phyloP scores from a whole-genome alignment of 2,113 vertebrate species.

The Tricholaema leucomelas region DNA sequence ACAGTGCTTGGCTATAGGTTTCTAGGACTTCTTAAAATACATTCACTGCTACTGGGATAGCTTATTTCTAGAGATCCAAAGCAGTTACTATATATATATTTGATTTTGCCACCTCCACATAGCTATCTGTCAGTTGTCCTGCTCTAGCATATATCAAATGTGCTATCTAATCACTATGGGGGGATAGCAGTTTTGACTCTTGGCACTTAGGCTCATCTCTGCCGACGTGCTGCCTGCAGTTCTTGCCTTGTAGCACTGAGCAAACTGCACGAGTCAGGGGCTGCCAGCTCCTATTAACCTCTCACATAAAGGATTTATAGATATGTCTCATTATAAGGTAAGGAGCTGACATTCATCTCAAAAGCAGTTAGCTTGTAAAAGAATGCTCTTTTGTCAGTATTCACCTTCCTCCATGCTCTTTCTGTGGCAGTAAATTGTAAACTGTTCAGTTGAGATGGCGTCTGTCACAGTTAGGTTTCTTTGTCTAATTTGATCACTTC shows the following conservation, averaged over 20 bases:
- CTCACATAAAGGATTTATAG: constrained; percentile 56
- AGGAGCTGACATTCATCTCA: constrained; percentile 64
- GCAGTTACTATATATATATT: neutral
- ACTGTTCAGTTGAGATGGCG: constrained; percentile 31
- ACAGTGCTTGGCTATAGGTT: constrained; percentile 23
- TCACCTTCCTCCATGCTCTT: constrained; percentile 29
- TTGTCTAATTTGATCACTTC: constrained; percentile 55
- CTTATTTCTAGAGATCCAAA: neutral
- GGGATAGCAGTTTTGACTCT: constrained; percentile 46
- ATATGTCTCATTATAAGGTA: constrained; percentile 65
- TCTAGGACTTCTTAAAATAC: constrained; percentile 33
- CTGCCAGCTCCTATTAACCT: constrained; percentile 66
- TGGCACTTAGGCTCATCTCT: constrained; percentile 27
- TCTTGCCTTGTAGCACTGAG: constrained; percentile 16
- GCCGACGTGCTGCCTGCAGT: neutral
- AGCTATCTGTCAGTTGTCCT: constrained; percentile 22
- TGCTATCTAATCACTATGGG: constrained; percentile 35
- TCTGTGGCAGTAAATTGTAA: constrained; percentile 51
- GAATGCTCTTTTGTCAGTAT: constrained; percentile 60
- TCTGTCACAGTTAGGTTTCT: constrained; percentile 56
- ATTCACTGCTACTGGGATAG: neutral
- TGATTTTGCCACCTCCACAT: constrained; percentile 5
- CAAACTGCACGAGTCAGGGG: neutral
- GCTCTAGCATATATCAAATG: constrained; percentile 18
- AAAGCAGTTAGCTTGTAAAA: constrained; percentile 52